These are phyloP conservation scores for Agonopterix arenella DNA, from an alignment of 2,888 invertebrate species.

Conservation along the genomic window DNA sequence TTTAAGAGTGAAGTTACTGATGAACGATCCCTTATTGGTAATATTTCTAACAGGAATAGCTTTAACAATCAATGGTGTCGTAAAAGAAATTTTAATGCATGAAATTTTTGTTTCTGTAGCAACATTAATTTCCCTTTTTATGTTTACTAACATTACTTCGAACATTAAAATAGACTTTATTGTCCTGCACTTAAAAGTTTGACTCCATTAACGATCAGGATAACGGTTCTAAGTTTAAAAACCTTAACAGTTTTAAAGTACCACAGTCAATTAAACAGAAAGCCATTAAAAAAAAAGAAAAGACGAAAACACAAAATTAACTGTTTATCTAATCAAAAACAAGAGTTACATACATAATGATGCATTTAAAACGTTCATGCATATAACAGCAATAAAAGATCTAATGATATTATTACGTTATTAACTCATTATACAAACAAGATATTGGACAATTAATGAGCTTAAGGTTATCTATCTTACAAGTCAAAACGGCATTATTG, in stretches of 20 bases:
- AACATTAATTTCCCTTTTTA: too few species aligned
- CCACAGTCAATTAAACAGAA: conserved; percentile 10
- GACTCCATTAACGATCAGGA: conserved; percentile 42
- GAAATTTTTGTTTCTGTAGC: neutral
- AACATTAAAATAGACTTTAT: conserved; percentile 4
- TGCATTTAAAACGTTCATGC: conserved; percentile 28
- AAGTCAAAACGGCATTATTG: conserved; percentile 16
- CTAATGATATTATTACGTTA: conserved; percentile 42
- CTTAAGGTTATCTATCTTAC: conserved; percentile 16
- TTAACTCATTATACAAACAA: conserved; percentile 34
- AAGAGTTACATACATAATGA: conserved; percentile 30
- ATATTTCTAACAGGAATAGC: neutral
- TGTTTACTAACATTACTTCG: too few species aligned
- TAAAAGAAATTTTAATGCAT: neutral
- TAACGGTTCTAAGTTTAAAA: conserved; percentile 32
- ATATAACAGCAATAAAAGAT: conserved; percentile 33
- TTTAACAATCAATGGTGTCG: neutral
- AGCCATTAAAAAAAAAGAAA: neutral
- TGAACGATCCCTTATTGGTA: too few species aligned
- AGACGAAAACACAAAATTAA: conserved; percentile 39
- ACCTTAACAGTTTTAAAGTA: conserved; percentile 45
- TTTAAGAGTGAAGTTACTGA: too few species aligned
- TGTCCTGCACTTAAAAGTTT: conserved; percentile 23
- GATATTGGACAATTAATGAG: conserved; percentile 18
- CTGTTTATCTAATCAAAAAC: conserved; percentile 45